Conservation (phyloP, 64 coral and sea anemone genomes). For the Porites lutea region DNA sequence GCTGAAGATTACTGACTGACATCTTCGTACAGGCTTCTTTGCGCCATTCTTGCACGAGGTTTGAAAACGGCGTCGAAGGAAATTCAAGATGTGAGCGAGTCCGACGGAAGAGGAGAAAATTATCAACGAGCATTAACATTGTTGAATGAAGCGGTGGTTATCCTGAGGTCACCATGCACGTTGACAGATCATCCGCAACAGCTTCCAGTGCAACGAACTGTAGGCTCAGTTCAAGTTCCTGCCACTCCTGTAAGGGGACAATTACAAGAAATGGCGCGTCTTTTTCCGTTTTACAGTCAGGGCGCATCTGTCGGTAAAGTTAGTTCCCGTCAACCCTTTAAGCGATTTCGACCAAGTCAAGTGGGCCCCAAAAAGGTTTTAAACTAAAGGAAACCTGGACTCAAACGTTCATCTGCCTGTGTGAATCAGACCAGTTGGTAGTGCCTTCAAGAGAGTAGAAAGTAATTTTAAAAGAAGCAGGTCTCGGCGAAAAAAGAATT, state of each 20-base stretch:
- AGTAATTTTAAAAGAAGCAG: conserved; percentile 21
- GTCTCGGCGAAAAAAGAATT: conserved; percentile 41
- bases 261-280: conserved; percentile 12
- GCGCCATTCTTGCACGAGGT: neutral
- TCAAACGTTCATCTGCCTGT: conserved; percentile 27
- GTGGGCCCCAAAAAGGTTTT: no score
- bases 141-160: no score
- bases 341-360: no score
- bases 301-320: neutral
- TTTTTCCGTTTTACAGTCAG: conserved; percentile 16
- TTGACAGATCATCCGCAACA: neutral
- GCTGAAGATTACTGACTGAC: neutral
- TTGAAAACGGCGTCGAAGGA: no score
- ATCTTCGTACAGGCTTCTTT: no score
- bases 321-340: no score
- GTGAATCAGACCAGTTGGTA: neutral
- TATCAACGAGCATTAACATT: no score
- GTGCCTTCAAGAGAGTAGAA: conserved; percentile 50
- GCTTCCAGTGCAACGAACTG: neutral
- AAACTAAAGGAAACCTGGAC: conserved; percentile 46
- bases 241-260: neutral
- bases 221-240: neutral
- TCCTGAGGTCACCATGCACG: neutral
- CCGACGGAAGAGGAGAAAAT: no score
- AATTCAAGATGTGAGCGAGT: no score